phyloP scores from a whole-genome alignment of 2,113 vertebrate genomes.

The Cyanistes caeruleus region DNA sequence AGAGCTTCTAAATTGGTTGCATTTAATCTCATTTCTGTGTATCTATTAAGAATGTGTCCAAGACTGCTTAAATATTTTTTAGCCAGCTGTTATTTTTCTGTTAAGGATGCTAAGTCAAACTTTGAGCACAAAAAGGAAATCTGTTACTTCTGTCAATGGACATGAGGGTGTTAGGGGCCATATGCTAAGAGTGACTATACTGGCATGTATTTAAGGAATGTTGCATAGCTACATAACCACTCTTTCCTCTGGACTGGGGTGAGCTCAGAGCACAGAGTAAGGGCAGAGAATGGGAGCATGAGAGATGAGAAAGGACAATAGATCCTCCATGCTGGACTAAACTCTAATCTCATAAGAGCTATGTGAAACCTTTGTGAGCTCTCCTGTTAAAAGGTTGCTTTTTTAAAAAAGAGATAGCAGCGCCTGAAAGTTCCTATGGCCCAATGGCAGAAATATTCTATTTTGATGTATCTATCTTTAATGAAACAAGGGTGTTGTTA shows the following conservation, averaged over 20 bases:
- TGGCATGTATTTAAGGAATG: background rate
- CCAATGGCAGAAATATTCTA: background rate
- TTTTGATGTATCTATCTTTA: background rate
- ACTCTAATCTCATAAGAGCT: background rate
- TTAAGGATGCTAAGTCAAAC: background rate
- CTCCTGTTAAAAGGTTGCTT: background rate
- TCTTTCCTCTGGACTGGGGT: background rate
- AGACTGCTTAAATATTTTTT: background rate
- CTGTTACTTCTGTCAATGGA: background rate
- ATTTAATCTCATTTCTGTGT: background rate
- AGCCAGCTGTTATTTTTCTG: background rate
- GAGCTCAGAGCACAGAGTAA: background rate
- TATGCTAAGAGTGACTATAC: background rate
- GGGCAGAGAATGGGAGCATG: background rate
- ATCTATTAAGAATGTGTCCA: background rate
- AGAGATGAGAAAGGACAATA: background rate
- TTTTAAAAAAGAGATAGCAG: background rate
- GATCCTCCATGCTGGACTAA: background rate
- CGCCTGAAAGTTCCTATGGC: background rate
- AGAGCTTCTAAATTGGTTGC: background rate
- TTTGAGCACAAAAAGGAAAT: background rate
- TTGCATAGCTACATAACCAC: background rate
- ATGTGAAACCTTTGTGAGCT: background rate
- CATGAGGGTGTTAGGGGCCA: background rate
- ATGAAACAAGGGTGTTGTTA: background rate